A percentile compares a stretch with the other conserved stretches of the same genome.
Evolutionary conservation across 2,113 vertebrate species (phyloP).

Genomic region (Pan troglodytes): NHGRI_mPanTro3-v2.1_pri NC_072402.2:27364501-27365000

Average conservation of each 20-base stretch:
- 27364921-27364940: conserved; percentile 88
- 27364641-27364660: conserved; percentile 52
- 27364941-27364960: conserved; percentile 96
- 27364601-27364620: background rate
- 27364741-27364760: conserved; percentile 36
- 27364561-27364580: conserved; percentile 59
- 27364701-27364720: conserved; percentile 52
- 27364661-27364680: conserved; percentile 25
- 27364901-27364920: conserved; percentile 90
- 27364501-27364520: conserved; percentile 54
- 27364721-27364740: conserved; percentile 33
- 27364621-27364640: background rate
- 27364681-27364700: conserved; percentile 14
- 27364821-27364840: background rate
- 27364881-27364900: conserved; percentile 90
- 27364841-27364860: conserved; percentile 66
- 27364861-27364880: conserved; percentile 80
- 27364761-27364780: background rate
- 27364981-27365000: conserved; percentile 93
- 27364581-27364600: conserved; percentile 26
- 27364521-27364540: conserved; percentile 69
- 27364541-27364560: background rate
- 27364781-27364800: background rate
- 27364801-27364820: background rate
- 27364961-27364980: conserved; percentile 93